A percentile compares a stretch with the other conserved stretches of the same genome.
phyloP scores from a whole-genome alignment of 2,888 invertebrate genomes.

The Sisyra nigra region DNA sequence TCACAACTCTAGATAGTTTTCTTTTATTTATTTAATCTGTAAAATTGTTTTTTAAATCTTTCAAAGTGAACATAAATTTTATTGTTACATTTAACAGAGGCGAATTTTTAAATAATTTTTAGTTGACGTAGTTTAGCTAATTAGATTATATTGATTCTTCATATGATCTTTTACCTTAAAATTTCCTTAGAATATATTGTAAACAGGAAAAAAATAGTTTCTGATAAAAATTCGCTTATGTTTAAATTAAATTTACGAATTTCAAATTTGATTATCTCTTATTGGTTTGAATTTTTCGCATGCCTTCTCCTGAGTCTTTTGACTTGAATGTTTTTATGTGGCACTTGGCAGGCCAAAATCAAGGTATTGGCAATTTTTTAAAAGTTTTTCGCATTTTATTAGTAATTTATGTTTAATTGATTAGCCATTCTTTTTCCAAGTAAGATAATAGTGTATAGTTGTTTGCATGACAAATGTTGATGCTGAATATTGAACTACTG shows the following conservation, averaged over 20 bases:
- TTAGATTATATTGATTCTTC: not conserved
- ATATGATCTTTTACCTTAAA: not conserved
- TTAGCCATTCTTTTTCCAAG: too few relatives aligned
- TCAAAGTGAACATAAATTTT: not conserved
- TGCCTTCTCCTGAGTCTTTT: constrained; percentile 50
- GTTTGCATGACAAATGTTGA: too few relatives aligned
- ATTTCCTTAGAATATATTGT: not conserved
- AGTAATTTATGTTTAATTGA: not conserved
- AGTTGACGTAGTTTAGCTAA: not conserved
- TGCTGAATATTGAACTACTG: too few relatives aligned
- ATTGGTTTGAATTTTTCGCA: constrained; percentile 35
- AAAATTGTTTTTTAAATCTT: not conserved
- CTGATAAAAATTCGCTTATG: constrained; percentile 3
- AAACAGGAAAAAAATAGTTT: not conserved
- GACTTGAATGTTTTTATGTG: constrained; percentile 58
- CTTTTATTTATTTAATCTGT: too few relatives aligned
- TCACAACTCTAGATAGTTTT: not conserved
- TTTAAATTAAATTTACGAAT: constrained; percentile 8
- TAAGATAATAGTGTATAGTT: too few relatives aligned
- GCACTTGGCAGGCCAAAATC: constrained; percentile 51
- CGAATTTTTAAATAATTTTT: not conserved
- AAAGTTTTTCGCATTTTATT: constrained; percentile 25
- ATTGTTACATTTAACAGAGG: not conserved
- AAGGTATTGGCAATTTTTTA: constrained; percentile 37
- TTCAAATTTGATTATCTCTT: constrained; percentile 15